Evolutionary conservation across 2,888 invertebrate species (phyloP).

Genomic region (Alviniconcha strummeri): DNA sequence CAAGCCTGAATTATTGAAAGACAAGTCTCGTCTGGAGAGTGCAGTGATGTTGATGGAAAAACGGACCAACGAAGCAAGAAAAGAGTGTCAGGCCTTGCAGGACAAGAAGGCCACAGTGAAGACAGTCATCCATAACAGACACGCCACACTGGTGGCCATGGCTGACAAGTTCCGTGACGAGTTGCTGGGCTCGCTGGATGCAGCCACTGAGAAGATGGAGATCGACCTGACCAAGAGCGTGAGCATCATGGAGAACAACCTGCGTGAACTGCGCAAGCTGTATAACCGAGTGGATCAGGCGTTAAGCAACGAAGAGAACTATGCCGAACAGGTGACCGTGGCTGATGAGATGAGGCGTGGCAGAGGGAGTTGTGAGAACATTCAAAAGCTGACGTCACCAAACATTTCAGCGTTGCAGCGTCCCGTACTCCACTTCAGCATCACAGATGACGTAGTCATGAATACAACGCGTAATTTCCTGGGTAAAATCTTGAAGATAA

Average conservation of each 20-base stretch:
- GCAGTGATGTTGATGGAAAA: neutral
- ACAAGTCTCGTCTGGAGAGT: neutral
- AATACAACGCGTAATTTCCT: neutral
- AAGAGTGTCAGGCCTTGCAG: neutral
- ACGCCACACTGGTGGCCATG: neutral
- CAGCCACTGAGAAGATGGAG: neutral
- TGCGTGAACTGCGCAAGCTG: conserved; percentile 7
- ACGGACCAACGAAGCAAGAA: neutral
- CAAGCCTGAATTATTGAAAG: neutral
- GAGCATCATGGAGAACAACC: neutral
- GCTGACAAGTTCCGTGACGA: conserved; percentile 18
- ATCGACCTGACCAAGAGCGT: neutral
- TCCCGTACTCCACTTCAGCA: conserved; percentile 4
- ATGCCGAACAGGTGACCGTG: neutral
- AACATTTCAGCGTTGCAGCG: neutral
- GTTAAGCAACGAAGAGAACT: neutral
- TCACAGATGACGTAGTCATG: neutral
- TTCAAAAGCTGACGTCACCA: neutral
- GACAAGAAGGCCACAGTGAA: conserved; percentile 2
- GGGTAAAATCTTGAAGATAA: neutral
- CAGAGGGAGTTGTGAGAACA: too few relatives aligned
- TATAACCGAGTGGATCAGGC: conserved; percentile 8
- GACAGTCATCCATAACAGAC: neutral
- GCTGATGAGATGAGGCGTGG: too few relatives aligned
- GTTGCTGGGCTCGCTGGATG: conserved; percentile 7